These are phyloP conservation scores for Julus scandinavius DNA, from an alignment of 2,888 invertebrate genomes.

Conservation along the genomic window DNA sequence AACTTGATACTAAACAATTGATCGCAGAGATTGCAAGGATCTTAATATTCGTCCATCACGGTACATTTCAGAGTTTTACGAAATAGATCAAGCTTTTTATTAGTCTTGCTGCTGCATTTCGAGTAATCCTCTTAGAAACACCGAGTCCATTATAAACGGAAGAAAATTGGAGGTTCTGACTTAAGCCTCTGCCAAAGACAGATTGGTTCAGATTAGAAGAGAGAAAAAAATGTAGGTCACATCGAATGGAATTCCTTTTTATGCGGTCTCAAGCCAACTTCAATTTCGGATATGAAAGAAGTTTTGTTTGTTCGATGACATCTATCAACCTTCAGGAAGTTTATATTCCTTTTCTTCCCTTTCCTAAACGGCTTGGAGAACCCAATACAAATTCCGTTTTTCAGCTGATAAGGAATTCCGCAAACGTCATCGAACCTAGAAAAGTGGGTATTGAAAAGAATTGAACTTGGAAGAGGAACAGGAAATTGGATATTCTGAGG, in stretches of 20 bases:
- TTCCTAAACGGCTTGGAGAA: background rate
- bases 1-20: background rate
- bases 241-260: background rate
- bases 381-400: slow-evolving; percentile 13
- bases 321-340: slow-evolving; percentile 27
- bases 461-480: background rate
- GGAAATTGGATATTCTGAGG: background rate
- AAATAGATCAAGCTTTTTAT: slow-evolving; percentile 30
- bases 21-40: background rate
- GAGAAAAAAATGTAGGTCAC: slow-evolving; percentile 4
- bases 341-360: slow-evolving; percentile 13
- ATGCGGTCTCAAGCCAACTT: slow-evolving; percentile 26
- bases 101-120: slow-evolving; percentile 14
- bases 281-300: slow-evolving; percentile 29
- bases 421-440: background rate
- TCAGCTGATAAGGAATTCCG: slow-evolving; percentile 20
- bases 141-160: slow-evolving; percentile 15
- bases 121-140: slow-evolving; percentile 21
- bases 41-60: slow-evolving; percentile 15
- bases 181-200: slow-evolving; percentile 5
- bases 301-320: slow-evolving; percentile 21
- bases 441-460: background rate
- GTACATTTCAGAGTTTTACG: background rate
- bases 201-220: background rate
- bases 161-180: slow-evolving; percentile 2